Conservation (phyloP, 1,140 invertebrate genomes). For the Eurosta solidaginis region DNA sequence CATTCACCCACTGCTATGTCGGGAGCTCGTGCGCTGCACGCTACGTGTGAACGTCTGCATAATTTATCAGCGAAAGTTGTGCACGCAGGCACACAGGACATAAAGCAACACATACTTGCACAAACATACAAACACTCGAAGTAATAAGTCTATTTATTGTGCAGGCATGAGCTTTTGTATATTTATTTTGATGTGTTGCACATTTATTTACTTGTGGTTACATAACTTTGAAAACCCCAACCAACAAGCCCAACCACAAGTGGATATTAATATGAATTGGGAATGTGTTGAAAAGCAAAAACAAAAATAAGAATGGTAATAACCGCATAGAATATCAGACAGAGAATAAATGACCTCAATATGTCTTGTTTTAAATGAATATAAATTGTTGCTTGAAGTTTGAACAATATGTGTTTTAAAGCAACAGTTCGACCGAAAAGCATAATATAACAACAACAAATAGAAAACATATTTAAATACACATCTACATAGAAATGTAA, state of each 20-base stretch:
- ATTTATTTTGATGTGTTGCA: not conserved
- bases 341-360: conserved; percentile 26
- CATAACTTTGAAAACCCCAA: not conserved
- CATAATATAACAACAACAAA: not conserved
- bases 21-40: too few species aligned
- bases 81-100: not conserved
- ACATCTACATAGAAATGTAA: too few species aligned
- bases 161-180: too few species aligned
- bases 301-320: not conserved
- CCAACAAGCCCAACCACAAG: not conserved
- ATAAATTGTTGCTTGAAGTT: conserved; percentile 17
- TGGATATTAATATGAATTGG: not conserved
- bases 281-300: not conserved
- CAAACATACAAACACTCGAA: not conserved
- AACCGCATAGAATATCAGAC: not conserved
- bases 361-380: conserved; percentile 19
- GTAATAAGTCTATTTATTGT: not conserved
- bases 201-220: too few species aligned
- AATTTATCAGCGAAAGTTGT: conserved; percentile 27
- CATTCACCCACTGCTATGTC: too few species aligned
- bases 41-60: not conserved
- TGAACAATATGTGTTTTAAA: not conserved
- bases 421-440: not conserved
- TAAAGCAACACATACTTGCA: not conserved
- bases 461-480: too few species aligned